phyloP scores from a whole-genome alignment of 2,888 invertebrate species.

The Lycaena phlaeas region DNA sequence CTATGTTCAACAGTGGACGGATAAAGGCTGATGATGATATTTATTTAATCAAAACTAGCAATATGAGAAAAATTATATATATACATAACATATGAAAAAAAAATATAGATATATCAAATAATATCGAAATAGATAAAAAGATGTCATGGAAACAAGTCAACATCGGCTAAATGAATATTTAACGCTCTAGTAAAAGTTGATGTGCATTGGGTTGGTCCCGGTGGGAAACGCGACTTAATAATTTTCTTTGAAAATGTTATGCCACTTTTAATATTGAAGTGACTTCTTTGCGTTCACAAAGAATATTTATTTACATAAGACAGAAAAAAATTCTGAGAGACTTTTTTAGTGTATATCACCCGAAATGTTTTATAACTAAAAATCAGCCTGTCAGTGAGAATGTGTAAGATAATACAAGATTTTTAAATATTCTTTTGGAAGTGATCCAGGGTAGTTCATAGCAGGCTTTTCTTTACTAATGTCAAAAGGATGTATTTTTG shows the following conservation, averaged over 20 bases:
- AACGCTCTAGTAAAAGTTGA: constrained; percentile 63
- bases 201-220: constrained; percentile 57
- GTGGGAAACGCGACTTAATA: constrained; percentile 60
- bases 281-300: constrained; percentile 59
- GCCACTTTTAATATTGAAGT: constrained; percentile 66
- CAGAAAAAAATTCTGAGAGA: not conserved
- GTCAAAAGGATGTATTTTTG: too few species aligned
- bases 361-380: not conserved
- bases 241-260: constrained; percentile 69
- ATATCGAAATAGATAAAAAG: constrained; percentile 12
- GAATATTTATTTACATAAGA: constrained; percentile 40
- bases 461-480: too few species aligned
- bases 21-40: too few species aligned
- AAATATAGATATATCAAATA: too few species aligned
- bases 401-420: too few species aligned
- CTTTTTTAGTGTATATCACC: constrained; percentile 4
- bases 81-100: too few species aligned
- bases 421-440: too few species aligned
- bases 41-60: too few species aligned
- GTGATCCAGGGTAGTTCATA: too few species aligned
- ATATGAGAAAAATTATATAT: too few species aligned
- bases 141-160: constrained; percentile 38
- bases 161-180: constrained; percentile 59
- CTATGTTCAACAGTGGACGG: too few species aligned
- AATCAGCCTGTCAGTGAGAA: too few species aligned